Evolutionary conservation across 2,888 invertebrate species (phyloP), one percentile per base, ranked within the genome.

Genomic region (Ommatoiulus sabulosus): DNA sequence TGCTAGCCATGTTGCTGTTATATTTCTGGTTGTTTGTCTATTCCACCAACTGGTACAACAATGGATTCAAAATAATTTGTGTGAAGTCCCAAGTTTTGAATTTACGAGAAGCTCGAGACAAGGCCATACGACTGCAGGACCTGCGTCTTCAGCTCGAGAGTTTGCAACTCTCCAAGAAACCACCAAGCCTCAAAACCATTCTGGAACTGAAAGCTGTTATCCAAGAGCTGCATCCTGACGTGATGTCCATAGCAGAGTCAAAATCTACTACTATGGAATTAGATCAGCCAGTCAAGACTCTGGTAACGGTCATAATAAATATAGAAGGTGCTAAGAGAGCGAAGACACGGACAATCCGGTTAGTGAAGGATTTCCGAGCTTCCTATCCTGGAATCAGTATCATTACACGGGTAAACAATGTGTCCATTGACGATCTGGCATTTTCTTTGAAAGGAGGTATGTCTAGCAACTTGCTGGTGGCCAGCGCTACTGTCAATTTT

Each of bases 291-390:
- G n/a, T 87, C 10, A 10, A 43, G n/a, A 17, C 35, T 12, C 17
- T 87, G 17, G 63, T 87, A 43, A 87, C 87, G 15, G n/a, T 87
- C 72, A 35, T 87, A 7, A 4, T 87, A 6, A 72, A 87, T 17
- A 6, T 35, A 17, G 5, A 35, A 35, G 7, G 20, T 6, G 15
- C 20, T 20, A 44, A 6, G 24, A 24, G 5, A 10, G 7, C 35
- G 5, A 46, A 87, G 12, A 12, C 48, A 46, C n/a, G 2, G 46
- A 48, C 17, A 15, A 24, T 63, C 35, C 87, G 72, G 63, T 63
- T 87, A 24, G n/a, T 72, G 4, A 17, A 63, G 20, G 87, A 72
- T 44, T 87, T 87, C 63, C 35, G 43, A 17, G 57, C 17, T 35
- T 57, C 72, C 5, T 87, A 87, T 87, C 87, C 87, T 3, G 44